These are phyloP conservation scores for Phenganax marumi DNA, from an alignment of 92 coral and sea anemone species.

Conservation along the genomic window DNA sequence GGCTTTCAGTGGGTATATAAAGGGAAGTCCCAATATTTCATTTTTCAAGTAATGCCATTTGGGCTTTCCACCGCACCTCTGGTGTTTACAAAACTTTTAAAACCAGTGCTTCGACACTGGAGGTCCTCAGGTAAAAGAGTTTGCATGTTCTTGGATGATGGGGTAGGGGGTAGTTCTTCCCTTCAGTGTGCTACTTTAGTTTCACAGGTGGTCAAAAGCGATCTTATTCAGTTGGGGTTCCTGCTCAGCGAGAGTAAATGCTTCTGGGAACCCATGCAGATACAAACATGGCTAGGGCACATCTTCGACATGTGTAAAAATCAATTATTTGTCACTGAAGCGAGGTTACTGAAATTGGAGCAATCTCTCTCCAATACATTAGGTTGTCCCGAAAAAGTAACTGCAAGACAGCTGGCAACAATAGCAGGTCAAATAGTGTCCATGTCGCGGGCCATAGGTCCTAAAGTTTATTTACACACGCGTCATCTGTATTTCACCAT, in stretches of 20 bases:
- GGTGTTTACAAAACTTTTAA: constrained; percentile 39
- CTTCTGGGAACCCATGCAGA: constrained; percentile 23
- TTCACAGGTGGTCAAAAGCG: constrained; percentile 27
- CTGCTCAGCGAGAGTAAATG: constrained; percentile 43
- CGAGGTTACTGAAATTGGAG: constrained; percentile 43
- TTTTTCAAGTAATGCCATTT: constrained; percentile 21
- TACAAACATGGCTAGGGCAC: constrained; percentile 52
- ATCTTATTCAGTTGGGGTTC: constrained; percentile 44
- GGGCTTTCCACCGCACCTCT: constrained; percentile 48
- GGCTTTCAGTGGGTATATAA: constrained; percentile 33
- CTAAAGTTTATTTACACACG: constrained; percentile 41
- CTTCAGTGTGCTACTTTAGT: constrained; percentile 21
- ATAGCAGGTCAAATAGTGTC: constrained; percentile 59
- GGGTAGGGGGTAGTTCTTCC: constrained; percentile 27
- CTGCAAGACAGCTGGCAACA: constrained; percentile 50
- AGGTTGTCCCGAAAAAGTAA: constrained; percentile 38
- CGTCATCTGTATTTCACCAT: constrained; percentile 53
- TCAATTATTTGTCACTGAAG: constrained; percentile 48
- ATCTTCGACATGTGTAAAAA: constrained; percentile 52
- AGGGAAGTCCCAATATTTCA: constrained; percentile 30
- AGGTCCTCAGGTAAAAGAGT: constrained; percentile 46
- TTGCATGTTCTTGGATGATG: constrained; percentile 46
- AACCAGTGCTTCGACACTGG: constrained; percentile 47
- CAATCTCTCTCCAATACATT: constrained; percentile 8
- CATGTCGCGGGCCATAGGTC: constrained; percentile 50